phyloP scores from a whole-genome alignment of 1,140 invertebrate species.

The Cecropterus lyciades region DNA sequence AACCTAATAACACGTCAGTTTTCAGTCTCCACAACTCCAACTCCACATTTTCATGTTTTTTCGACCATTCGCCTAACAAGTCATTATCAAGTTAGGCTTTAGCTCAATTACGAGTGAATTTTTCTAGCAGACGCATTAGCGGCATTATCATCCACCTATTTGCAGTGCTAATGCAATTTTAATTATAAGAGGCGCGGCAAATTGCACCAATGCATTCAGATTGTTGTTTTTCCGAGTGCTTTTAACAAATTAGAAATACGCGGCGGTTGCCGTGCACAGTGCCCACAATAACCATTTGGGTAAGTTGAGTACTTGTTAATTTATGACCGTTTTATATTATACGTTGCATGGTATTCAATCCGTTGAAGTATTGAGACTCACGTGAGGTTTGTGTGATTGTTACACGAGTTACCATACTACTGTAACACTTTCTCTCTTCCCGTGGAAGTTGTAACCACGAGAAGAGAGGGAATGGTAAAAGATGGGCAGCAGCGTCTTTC shows the following conservation, averaged over 20 bases:
- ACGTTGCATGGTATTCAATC: no score
- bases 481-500: no score
- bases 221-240: conserved; percentile 72
- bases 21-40: neutral
- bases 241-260: conserved; percentile 75
- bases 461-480: no score
- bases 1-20: neutral
- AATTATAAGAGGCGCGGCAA: conserved; percentile 78
- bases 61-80: conserved; percentile 17
- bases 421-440: no score
- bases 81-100: conserved; percentile 32
- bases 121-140: conserved; percentile 66
- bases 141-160: conserved; percentile 61
- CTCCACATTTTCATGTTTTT: conserved; percentile 4
- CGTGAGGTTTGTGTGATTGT: no score
- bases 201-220: conserved; percentile 65
- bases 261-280: conserved; percentile 27
- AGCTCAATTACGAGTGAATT: conserved; percentile 38
- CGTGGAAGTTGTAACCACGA: no score
- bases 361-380: no score
- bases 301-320: neutral
- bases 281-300: neutral
- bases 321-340: neutral
- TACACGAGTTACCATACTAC: no score
- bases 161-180: conserved; percentile 79